Base-by-base conservation (phyloP, 2,113 vertebrate genomes). In the Ceyx cyanopectus region DNA sequence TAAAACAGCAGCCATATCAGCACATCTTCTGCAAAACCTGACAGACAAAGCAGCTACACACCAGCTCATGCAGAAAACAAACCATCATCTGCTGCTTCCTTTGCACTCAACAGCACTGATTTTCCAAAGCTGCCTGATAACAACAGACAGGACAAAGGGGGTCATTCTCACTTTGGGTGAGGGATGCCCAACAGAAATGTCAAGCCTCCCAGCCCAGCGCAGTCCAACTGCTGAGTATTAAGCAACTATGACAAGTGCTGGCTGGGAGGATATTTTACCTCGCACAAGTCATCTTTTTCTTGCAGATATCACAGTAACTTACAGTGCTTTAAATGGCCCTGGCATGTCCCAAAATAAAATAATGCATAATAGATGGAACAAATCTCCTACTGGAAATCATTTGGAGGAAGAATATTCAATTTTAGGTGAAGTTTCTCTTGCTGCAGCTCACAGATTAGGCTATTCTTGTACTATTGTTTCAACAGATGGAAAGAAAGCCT, bases 31-130 rank as follows among this genome's bases (percentile, higher is more conserved):
- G 56, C 67, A 85, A 95, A 89, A 74, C 26, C 60, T 65, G 78
- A 56, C 74, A 94, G 92, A 96, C 95, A 96, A 95, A 92, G 92
- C 89, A 69, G n/a, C 91, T 34, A 93, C 24, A 91, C 81, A 96
- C 10, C 14, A 46, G 81, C 20, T 82, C 50, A 19, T 27, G 68
- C 48, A 91, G 79, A 94, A 96, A 95, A 94, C 95, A 92, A 91
- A 92, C 89, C 85, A 89, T 94, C 92, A 89, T 89, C 85, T 93
- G 89, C 78, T 1, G 18, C 67, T 83, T 93, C 89, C 84, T 68
- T 91, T 92, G 60, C 76, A 54, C 43, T 68, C 89, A 89, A 32
- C 91, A 80, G 74, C 23, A 78, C 56, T 77, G 81, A 5, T 80
- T 95, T 93, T 85, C 84, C 56, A 43, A 83, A 92, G 87, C 87